These are phyloP conservation scores for Caenorhabditis zanzibari DNA, from an alignment of 2,888 invertebrate genomes.

Conservation along the genomic window DNA sequence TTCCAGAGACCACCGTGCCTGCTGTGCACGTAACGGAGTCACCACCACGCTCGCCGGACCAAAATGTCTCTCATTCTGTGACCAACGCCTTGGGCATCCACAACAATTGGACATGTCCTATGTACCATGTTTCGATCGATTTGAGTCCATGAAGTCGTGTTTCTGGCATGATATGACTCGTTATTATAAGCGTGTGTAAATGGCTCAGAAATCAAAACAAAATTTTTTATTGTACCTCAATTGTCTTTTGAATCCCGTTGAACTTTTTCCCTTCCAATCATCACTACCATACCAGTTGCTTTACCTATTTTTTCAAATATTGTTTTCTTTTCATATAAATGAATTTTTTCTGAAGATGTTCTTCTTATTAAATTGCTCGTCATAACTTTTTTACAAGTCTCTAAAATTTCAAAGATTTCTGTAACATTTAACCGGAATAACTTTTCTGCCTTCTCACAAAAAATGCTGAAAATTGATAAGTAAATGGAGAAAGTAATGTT, in stretches of 20 bases:
- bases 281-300: slow-evolving; percentile 36
- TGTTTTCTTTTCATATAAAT: neutral
- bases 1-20: slow-evolving; percentile 76
- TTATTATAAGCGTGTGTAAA: slow-evolving; percentile 69
- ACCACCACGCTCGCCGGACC: slow-evolving; percentile 80
- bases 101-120: slow-evolving; percentile 78
- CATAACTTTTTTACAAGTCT: neutral
- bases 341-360: neutral
- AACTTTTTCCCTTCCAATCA: neutral
- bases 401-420: too few species aligned
- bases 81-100: slow-evolving; percentile 77
- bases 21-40: slow-evolving; percentile 81
- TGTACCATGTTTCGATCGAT: slow-evolving; percentile 80
- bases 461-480: too few species aligned
- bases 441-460: too few species aligned
- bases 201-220: too few species aligned
- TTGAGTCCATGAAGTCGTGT: slow-evolving; percentile 80
- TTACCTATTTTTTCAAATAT: too few species aligned
- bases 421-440: too few species aligned
- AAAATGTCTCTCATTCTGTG: slow-evolving; percentile 81
- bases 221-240: neutral
- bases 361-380: neutral
- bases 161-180: slow-evolving; percentile 80
- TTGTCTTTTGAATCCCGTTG: neutral
- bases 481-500: too few species aligned